Evolutionary conservation across 2,113 vertebrate species (phyloP).

Genomic region (Abramis brama): DNA sequence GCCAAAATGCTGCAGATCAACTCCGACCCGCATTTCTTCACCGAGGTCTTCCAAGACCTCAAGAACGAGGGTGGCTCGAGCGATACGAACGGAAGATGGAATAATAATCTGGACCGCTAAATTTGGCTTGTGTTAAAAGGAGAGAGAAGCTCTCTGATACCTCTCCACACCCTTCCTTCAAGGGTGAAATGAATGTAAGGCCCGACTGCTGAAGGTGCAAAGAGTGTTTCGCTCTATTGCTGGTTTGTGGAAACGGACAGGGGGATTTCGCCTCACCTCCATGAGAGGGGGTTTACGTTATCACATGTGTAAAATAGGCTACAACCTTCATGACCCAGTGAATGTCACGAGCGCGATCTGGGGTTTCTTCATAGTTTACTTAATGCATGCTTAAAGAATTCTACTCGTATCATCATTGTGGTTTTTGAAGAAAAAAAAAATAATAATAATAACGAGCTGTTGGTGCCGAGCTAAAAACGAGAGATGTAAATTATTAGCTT

Average conservation of each 20-base stretch:
- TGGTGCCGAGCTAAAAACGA: slow-evolving; percentile 48
- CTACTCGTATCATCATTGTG: slow-evolving; percentile 62
- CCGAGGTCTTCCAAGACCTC: slow-evolving; percentile 92
- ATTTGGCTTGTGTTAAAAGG: slow-evolving; percentile 32
- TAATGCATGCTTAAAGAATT: slow-evolving; percentile 68
- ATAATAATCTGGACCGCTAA: slow-evolving; percentile 88
- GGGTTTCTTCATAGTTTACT: slow-evolving; percentile 57
- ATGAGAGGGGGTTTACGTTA: slow-evolving; percentile 55
- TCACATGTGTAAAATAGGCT: slow-evolving; percentile 56
- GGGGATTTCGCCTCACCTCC: slow-evolving; percentile 40
- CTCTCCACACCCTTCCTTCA: slow-evolving; percentile 44
- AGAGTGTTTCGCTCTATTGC: slow-evolving; percentile 44
- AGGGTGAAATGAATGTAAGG: slow-evolving; percentile 60
- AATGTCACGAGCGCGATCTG: slow-evolving; percentile 60
- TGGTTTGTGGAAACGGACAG: slow-evolving; percentile 45
- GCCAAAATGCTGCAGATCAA: slow-evolving; percentile 90
- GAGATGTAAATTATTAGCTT: slow-evolving; percentile 57
- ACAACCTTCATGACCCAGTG: slow-evolving; percentile 59
- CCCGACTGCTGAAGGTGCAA: slow-evolving; percentile 45
- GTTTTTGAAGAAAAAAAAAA: slow-evolving; percentile 54
- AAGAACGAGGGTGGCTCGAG: slow-evolving; percentile 85
- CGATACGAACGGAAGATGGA: slow-evolving; percentile 79
- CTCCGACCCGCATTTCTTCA: slow-evolving; percentile 91
- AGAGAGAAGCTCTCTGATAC: slow-evolving; percentile 44
- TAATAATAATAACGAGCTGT: slow-evolving; percentile 31